These are phyloP conservation scores for Albula goreensis DNA, from an alignment of 2,113 vertebrate species.

Conservation along the genomic window DNA sequence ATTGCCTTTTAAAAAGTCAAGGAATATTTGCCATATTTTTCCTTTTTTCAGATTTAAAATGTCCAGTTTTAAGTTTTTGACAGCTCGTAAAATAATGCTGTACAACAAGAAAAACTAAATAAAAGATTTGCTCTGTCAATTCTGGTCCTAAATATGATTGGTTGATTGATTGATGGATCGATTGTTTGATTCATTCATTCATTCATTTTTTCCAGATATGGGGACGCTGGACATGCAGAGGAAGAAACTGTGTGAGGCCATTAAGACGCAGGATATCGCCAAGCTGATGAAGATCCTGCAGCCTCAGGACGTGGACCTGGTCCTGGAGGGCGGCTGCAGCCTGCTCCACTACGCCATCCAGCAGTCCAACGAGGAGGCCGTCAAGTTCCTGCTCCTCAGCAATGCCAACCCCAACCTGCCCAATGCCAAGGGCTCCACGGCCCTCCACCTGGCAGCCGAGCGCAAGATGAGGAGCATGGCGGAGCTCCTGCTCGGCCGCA, in stretches of 20 bases:
- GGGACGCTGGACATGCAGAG: constrained; percentile 82
- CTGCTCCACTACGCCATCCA: constrained; percentile 87
- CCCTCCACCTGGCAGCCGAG: constrained; percentile 88
- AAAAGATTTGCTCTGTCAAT: no score
- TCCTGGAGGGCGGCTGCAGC: constrained; percentile 81
- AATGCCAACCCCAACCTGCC: constrained; percentile 87
- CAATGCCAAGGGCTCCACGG: constrained; percentile 80
- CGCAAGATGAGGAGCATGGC: constrained; percentile 76
- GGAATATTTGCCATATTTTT: no score
- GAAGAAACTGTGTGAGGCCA: constrained; percentile 87
- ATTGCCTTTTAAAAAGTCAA: no score
- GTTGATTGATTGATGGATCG: no score
- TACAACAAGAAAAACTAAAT: no score
- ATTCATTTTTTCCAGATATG: constrained; percentile 69
- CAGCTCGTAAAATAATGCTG: no score
- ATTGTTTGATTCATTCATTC: no score
- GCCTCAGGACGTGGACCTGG: constrained; percentile 94
- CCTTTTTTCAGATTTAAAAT: no score
- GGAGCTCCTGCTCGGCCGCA: constrained; percentile 86
- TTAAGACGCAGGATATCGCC: constrained; percentile 83
- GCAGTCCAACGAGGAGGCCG: constrained; percentile 88
- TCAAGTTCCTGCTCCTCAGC: constrained; percentile 90
- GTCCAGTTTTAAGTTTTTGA: no score
- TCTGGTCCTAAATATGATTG: no score
- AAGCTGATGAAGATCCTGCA: constrained; percentile 97